phyloP scores from a whole-genome alignment of 2,888 invertebrate species.

The Lingula anatina region DNA sequence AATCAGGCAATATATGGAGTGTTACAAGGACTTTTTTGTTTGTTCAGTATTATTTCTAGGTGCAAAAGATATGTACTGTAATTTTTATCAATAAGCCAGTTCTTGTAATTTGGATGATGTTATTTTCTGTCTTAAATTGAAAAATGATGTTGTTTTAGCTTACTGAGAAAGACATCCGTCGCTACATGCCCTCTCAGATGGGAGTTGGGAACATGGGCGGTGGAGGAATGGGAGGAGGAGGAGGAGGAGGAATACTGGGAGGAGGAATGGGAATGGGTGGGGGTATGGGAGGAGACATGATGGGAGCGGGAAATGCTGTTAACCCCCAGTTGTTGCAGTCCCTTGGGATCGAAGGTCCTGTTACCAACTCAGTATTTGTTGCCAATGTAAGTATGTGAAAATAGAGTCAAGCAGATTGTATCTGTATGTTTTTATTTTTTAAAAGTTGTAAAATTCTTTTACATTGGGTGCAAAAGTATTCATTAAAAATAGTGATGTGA shows the following conservation, averaged over 20 bases:
- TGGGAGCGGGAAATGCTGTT: conserved; percentile 60
- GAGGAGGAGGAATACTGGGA: conserved; percentile 14
- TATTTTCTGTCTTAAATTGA: too few species aligned
- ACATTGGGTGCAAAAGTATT: too few species aligned
- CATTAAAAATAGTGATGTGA: too few species aligned
- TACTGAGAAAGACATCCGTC: too few species aligned
- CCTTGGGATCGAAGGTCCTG: conserved; percentile 86
- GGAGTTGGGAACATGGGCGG: conserved; percentile 13
- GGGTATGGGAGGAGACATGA: conserved; percentile 12
- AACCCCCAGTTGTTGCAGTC: conserved; percentile 91
- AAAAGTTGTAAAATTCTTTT: not conserved
- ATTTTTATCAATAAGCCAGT: too few species aligned
- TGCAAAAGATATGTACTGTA: too few species aligned
- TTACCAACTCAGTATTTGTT: conserved; percentile 91
- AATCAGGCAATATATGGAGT: too few species aligned
- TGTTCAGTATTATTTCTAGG: too few species aligned
- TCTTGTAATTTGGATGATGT: too few species aligned
- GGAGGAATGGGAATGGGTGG: conserved; percentile 14
- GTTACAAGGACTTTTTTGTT: too few species aligned
- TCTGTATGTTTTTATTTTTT: not conserved
- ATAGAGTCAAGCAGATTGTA: not conserved
- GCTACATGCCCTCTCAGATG: too few species aligned
- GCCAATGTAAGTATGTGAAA: conserved; percentile 79
- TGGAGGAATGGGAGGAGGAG: conserved; percentile 10
- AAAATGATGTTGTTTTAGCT: too few species aligned